A percentile compares a stretch with the other conserved stretches of the same genome.
These are phyloP conservation scores for Lycodopsis pacificus DNA, from an alignment of 2,797 vertebrate genomes.

Conservation along the genomic window DNA sequence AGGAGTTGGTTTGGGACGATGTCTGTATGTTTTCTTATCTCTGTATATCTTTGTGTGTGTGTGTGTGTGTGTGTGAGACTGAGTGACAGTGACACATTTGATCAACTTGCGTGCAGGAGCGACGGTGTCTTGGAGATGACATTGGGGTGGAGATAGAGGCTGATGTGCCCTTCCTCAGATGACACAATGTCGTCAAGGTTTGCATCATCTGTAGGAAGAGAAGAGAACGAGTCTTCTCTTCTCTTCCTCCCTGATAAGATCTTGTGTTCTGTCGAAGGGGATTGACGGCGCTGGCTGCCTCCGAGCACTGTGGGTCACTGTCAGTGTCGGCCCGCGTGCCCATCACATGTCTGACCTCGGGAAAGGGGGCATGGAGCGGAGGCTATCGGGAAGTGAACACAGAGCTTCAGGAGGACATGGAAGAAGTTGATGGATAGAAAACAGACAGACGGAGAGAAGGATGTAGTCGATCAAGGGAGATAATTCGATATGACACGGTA, in stretches of 20 bases:
- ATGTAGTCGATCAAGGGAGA: slow-evolving; percentile 46
- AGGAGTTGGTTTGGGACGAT: slow-evolving; percentile 37
- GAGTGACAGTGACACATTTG: slow-evolving; percentile 58
- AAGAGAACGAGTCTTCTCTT: slow-evolving; percentile 9
- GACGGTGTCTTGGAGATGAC: slow-evolving; percentile 54
- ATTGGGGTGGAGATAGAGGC: slow-evolving; percentile 33
- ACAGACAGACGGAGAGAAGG: slow-evolving; percentile 37
- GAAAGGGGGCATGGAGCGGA: slow-evolving; percentile 8
- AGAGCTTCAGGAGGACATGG: slow-evolving; percentile 26
- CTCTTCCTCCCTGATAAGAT: slow-evolving; percentile 43
- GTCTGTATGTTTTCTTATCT: neutral
- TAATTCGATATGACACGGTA: slow-evolving; percentile 61
- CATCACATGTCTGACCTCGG: slow-evolving; percentile 62
- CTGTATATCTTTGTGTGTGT: neutral
- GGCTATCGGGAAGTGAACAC: slow-evolving; percentile 28
- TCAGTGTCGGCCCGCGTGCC: slow-evolving; percentile 45
- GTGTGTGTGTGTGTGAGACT: neutral
- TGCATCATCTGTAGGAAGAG: slow-evolving; percentile 16
- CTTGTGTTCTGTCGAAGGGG: slow-evolving; percentile 58
- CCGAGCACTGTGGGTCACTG: slow-evolving; percentile 41
- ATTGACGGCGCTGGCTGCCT: slow-evolving; percentile 48
- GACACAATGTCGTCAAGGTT: slow-evolving; percentile 53
- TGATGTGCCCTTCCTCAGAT: slow-evolving; percentile 64
- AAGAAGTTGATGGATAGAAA: slow-evolving; percentile 51
- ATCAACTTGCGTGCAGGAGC: slow-evolving; percentile 50